These are phyloP conservation scores for Syngnathus scovelli DNA, from an alignment of 2,113 vertebrate genomes.

Conservation along the genomic window DNA sequence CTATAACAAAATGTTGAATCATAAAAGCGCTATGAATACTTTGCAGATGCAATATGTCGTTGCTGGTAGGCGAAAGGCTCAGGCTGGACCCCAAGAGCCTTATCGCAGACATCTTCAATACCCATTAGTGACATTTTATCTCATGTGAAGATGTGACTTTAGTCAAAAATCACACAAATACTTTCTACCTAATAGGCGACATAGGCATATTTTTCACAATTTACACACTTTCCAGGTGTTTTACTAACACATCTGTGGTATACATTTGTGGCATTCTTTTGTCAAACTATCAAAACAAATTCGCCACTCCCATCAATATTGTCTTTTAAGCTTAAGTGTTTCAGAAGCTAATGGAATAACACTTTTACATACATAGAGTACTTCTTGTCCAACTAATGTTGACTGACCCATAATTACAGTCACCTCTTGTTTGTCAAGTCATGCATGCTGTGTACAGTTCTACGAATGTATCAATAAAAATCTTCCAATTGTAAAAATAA, in stretches of 20 bases:
- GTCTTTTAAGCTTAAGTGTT: neutral
- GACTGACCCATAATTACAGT: constrained; percentile 31
- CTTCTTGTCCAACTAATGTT: neutral
- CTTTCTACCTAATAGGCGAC: neutral
- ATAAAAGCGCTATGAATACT: neutral
- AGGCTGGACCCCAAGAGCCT: constrained; percentile 46
- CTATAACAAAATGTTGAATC: neutral
- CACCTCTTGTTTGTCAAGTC: constrained; percentile 46
- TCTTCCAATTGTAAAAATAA: constrained; percentile 1
- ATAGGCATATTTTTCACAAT: neutral
- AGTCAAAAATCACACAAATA: neutral
- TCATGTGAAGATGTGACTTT: neutral
- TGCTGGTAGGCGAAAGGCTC: constrained; percentile 32
- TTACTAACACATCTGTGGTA: neutral
- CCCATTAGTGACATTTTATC: constrained; percentile 1
- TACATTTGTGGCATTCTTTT: neutral
- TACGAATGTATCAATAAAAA: constrained; percentile 53
- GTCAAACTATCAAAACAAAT: neutral
- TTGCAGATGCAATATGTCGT: neutral
- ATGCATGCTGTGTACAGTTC: constrained; percentile 30
- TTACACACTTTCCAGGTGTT: neutral
- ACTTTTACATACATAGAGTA: neutral
- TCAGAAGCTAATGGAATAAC: neutral
- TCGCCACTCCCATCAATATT: neutral
- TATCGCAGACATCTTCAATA: constrained; percentile 11